These are phyloP conservation scores for Apostichopus japonicus DNA, from an alignment of 35 echinoderm and acorn worm genomes.

Conservation along the genomic window DNA sequence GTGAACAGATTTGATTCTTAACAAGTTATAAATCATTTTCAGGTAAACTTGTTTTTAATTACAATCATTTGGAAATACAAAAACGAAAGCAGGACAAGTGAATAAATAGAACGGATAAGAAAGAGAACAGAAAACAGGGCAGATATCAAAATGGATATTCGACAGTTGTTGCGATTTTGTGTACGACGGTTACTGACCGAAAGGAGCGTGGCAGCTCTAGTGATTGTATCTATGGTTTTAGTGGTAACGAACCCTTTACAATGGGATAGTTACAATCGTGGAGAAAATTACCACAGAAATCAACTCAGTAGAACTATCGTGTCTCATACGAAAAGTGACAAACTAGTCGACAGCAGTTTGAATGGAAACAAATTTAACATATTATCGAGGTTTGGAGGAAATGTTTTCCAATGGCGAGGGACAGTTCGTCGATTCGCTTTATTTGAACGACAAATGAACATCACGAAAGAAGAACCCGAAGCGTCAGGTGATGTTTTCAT, in stretches of 20 bases:
- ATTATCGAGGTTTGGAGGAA: background rate
- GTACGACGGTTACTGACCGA: constrained; percentile 5
- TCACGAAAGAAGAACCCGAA: background rate
- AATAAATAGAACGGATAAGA: too few relatives aligned
- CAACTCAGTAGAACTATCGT: background rate
- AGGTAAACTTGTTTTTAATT: too few relatives aligned
- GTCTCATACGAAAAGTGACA: background rate
- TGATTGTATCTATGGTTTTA: constrained; percentile 10
- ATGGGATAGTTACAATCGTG: background rate
- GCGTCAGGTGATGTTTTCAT: too few relatives aligned
- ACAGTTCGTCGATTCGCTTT: constrained; percentile 4
- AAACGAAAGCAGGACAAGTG: too few relatives aligned
- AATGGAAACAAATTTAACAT: background rate
- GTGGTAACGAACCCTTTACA: background rate
- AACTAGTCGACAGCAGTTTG: background rate
- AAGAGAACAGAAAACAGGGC: too few relatives aligned
- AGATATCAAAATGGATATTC: constrained; percentile 3
- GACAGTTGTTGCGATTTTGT: background rate
- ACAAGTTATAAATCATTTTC: too few relatives aligned
- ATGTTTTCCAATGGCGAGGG: constrained; percentile 5
- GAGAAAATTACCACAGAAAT: background rate
- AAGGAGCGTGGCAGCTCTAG: constrained; percentile 13
- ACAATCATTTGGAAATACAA: too few relatives aligned
- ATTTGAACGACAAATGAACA: background rate
- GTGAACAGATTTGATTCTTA: too few relatives aligned